These are phyloP conservation scores for Arctia plantaginis DNA, from an alignment of 2,888 invertebrate genomes.

Conservation along the genomic window DNA sequence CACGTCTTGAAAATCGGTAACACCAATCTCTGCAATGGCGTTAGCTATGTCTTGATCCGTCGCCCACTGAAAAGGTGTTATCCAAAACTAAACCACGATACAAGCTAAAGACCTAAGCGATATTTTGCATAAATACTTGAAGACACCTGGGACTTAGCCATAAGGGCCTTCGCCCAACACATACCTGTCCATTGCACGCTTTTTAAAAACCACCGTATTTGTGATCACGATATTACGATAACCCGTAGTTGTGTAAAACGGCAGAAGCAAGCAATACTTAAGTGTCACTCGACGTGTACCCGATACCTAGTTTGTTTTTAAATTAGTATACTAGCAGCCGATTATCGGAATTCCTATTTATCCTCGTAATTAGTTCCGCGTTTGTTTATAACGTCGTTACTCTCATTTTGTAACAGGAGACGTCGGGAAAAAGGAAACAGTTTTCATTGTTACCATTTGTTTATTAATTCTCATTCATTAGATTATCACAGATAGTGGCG, in stretches of 20 bases:
- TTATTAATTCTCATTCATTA: conserved; percentile 78
- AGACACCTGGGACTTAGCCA: conserved; percentile 45
- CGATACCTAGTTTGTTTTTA: conserved; percentile 30
- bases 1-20: conserved; percentile 97
- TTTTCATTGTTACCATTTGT: conserved; percentile 76
- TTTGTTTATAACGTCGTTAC: conserved; percentile 28
- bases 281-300: conserved; percentile 33
- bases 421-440: conserved; percentile 83
- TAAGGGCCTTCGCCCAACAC: conserved; percentile 46
- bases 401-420: conserved; percentile 59
- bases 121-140: conserved; percentile 49
- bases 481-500: conserved; percentile 73
- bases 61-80: conserved; percentile 93
- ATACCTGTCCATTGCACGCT: conserved; percentile 53
- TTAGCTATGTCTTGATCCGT: conserved; percentile 98
- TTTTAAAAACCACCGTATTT: conserved; percentile 25
- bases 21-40: conserved; percentile 94
- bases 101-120: conserved; percentile 45
- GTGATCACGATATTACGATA: conserved; percentile 30
- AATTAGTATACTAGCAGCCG: neutral
- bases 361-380: conserved; percentile 15
- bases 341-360: conserved; percentile 22
- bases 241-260: conserved; percentile 25
- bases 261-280: conserved; percentile 25
- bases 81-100: conserved; percentile 72